These are phyloP conservation scores for Bombus huntii DNA, from an alignment of 1,140 invertebrate species.

Conservation along the genomic window DNA sequence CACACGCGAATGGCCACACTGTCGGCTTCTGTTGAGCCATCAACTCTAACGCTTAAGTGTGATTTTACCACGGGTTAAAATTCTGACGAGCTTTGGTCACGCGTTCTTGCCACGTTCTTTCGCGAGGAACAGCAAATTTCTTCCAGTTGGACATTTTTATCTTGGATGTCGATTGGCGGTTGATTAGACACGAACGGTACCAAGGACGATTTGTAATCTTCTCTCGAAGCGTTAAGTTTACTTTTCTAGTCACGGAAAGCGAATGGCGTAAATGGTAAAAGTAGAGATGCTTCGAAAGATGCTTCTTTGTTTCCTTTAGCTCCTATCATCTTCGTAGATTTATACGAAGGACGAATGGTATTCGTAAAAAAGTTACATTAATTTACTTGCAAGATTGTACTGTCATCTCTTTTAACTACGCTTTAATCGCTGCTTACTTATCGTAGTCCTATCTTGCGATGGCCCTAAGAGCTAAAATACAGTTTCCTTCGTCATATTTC, in stretches of 20 bases:
- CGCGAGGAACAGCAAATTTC: background rate
- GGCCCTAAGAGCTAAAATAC: too few relatives aligned
- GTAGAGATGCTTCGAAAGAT: background rate
- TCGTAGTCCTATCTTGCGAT: too few relatives aligned
- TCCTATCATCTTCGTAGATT: background rate
- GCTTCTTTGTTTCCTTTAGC: too few relatives aligned
- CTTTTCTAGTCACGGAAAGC: background rate
- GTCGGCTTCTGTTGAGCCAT: slow-evolving; percentile 13
- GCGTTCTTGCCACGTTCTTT: too few relatives aligned
- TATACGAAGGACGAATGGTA: background rate
- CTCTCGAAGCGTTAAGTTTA: background rate
- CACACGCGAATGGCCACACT: background rate
- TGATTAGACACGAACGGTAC: background rate
- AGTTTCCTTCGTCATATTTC: too few relatives aligned
- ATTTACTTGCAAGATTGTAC: background rate
- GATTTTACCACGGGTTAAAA: background rate
- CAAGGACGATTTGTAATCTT: background rate
- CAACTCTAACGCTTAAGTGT: background rate
- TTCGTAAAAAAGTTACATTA: background rate
- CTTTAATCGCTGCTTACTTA: too few relatives aligned
- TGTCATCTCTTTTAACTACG: background rate
- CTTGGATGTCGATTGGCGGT: too few relatives aligned
- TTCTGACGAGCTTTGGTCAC: background rate
- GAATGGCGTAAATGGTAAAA: too few relatives aligned
- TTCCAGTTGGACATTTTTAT: background rate